Conservation (phyloP, 2,888 invertebrate species). For the Andrena marginata region DNA sequence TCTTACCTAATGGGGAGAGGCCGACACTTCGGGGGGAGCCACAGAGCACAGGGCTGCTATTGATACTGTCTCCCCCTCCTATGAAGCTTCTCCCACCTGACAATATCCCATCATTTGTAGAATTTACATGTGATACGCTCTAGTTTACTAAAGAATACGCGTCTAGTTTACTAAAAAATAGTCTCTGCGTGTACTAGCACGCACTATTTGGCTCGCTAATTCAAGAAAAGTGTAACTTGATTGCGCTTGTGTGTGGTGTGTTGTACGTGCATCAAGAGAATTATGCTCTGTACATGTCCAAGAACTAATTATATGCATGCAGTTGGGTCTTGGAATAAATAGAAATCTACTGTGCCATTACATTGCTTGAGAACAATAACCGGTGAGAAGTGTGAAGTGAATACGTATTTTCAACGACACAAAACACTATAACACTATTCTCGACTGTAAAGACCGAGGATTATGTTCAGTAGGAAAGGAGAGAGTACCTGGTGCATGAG, state of each 20-base stretch:
- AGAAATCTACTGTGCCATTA: slow-evolving; percentile 60
- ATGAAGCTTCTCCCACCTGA: slow-evolving; percentile 84
- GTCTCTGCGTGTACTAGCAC: slow-evolving; percentile 22
- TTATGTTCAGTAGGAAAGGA: slow-evolving; percentile 73
- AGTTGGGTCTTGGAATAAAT: slow-evolving; percentile 30
- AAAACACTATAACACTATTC: slow-evolving; percentile 42
- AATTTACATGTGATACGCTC: slow-evolving; percentile 64
- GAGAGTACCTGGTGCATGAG: slow-evolving; percentile 83
- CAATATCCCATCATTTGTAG: slow-evolving; percentile 78
- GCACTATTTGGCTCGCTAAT: slow-evolving; percentile 32
- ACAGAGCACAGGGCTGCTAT: slow-evolving; percentile 86
- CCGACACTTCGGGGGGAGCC: slow-evolving; percentile 87
- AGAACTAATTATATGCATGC: slow-evolving; percentile 59
- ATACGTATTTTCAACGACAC: slow-evolving; percentile 40
- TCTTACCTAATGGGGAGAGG: slow-evolving; percentile 87
- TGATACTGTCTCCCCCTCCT: slow-evolving; percentile 86
- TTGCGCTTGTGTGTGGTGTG: slow-evolving; percentile 20
- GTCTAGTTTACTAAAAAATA: slow-evolving; percentile 5
- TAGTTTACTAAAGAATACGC: slow-evolving; percentile 17
- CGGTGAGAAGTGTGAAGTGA: slow-evolving; percentile 23
- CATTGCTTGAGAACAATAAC: slow-evolving; percentile 17
- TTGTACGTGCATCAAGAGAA: slow-evolving; percentile 48
- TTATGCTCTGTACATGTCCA: slow-evolving; percentile 27
- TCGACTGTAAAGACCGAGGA: slow-evolving; percentile 55
- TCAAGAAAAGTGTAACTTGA: not conserved